Conservation (phyloP, 2,113 vertebrate genomes). For the Platycercus adscitus region DNA sequence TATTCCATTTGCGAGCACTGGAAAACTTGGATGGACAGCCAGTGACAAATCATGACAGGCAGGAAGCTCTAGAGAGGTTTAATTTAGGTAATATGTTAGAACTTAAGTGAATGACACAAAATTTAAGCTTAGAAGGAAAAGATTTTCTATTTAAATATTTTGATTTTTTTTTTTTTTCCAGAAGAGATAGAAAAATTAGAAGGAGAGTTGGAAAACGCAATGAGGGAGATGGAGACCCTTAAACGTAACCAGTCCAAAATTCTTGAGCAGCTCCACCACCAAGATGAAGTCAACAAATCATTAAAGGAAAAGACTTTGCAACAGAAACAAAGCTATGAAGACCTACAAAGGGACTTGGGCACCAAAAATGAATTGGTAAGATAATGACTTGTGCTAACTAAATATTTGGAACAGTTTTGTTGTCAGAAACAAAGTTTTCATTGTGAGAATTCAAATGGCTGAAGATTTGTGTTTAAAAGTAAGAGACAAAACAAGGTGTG, state of each 20-base stretch:
- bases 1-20: constrained; percentile 85
- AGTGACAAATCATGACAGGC: constrained; percentile 79
- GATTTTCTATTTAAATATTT: neutral
- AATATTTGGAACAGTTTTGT: neutral
- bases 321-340: constrained; percentile 73
- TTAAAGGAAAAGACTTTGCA: constrained; percentile 74
- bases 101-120: neutral
- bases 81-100: constrained; percentile 77
- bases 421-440: neutral
- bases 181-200: constrained; percentile 86
- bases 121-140: neutral
- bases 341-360: constrained; percentile 77
- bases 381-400: neutral
- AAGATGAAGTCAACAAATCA: constrained; percentile 76
- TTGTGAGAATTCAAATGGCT: neutral
- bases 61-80: constrained; percentile 83
- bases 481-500: neutral
- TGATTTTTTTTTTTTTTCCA: constrained; percentile 29
- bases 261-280: constrained; percentile 75
- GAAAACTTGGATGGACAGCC: constrained; percentile 80
- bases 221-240: constrained; percentile 74
- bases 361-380: constrained; percentile 86
- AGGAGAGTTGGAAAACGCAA: constrained; percentile 76
- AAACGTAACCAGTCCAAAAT: constrained; percentile 72
- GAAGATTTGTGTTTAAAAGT: neutral